A percentile compares a stretch with the other conserved stretches of the same genome.
Evolutionary conservation across 2,113 vertebrate genomes (phyloP).

Genomic region (Desmodus rotundus): DNA sequence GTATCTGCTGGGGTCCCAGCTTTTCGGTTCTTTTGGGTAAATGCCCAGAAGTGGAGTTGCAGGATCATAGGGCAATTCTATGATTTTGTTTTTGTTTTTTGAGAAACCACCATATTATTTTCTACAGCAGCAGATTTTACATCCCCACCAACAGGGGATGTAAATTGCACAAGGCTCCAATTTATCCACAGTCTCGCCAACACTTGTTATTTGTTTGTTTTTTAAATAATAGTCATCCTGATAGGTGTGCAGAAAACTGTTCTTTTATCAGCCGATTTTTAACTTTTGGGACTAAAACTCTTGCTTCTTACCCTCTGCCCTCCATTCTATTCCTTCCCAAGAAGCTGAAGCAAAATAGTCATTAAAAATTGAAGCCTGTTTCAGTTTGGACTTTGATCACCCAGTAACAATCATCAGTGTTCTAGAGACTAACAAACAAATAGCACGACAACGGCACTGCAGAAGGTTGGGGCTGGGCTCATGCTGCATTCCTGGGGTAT

Average conservation of each 20-base stretch:
- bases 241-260: too few species aligned
- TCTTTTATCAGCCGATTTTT: background rate
- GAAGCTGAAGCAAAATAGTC: background rate
- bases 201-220: background rate
- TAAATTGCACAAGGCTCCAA: background rate
- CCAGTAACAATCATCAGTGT: background rate
- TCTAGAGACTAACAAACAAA: background rate
- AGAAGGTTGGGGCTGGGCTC: background rate
- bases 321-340: background rate
- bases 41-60: background rate
- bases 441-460: background rate
- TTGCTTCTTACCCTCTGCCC: background rate
- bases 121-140: background rate
- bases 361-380: background rate
- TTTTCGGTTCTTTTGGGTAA: background rate
- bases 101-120: too few species aligned
- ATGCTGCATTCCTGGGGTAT: too few species aligned
- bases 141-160: too few species aligned
- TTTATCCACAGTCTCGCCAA: background rate
- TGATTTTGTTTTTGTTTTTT: background rate
- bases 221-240: background rate
- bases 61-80: background rate
- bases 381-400: background rate
- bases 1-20: background rate
- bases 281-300: background rate